Evolutionary conservation across 53 echinoderm and acorn worm species (phyloP).

Genomic region (Patiria pectinifera): DNA sequence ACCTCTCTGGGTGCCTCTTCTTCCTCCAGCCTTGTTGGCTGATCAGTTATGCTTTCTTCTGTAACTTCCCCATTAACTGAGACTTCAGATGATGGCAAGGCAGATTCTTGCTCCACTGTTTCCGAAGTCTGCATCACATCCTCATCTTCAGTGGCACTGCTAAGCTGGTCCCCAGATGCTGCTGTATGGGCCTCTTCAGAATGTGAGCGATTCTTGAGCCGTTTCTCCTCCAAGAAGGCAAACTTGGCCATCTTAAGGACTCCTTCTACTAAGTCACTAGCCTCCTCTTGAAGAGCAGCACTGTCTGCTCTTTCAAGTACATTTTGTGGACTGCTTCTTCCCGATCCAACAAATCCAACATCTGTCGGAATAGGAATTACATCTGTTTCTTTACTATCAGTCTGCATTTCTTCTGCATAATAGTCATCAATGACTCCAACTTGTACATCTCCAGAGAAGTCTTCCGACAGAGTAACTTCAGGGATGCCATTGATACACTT

Average conservation of each 20-base stretch:
- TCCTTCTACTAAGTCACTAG: constrained; percentile 25
- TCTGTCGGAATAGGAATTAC: constrained; percentile 43
- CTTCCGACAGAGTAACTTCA: constrained; percentile 10
- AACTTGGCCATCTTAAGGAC: constrained; percentile 37
- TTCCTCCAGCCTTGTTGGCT: too few relatives aligned
- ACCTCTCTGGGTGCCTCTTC: neutral
- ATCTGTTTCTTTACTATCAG: constrained; percentile 25
- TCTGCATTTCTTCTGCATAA: constrained; percentile 2
- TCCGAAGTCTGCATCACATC: constrained; percentile 12
- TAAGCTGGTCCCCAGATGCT: constrained; percentile 1
- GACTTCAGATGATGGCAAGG: neutral
- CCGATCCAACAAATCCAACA: constrained; percentile 47
- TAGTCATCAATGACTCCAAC: constrained; percentile 43
- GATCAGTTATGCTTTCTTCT: neutral
- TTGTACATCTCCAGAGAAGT: constrained; percentile 21
- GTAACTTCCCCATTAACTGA: constrained; percentile 24
- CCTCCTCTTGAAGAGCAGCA: constrained; percentile 30
- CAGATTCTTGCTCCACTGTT: constrained; percentile 26
- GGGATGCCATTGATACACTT: constrained; percentile 10
- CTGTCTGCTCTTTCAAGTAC: neutral
- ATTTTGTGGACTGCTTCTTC: constrained; percentile 38
- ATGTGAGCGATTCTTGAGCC: neutral
- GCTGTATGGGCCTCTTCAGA: neutral
- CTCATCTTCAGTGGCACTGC: constrained; percentile 9
- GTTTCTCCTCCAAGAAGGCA: constrained; percentile 24